Percentiles rank a stretch among this genome's conserved stretches.
These are phyloP conservation scores for Rotaria macrura DNA, from an alignment of 2,888 invertebrate genomes.

Conservation along the genomic window DNA sequence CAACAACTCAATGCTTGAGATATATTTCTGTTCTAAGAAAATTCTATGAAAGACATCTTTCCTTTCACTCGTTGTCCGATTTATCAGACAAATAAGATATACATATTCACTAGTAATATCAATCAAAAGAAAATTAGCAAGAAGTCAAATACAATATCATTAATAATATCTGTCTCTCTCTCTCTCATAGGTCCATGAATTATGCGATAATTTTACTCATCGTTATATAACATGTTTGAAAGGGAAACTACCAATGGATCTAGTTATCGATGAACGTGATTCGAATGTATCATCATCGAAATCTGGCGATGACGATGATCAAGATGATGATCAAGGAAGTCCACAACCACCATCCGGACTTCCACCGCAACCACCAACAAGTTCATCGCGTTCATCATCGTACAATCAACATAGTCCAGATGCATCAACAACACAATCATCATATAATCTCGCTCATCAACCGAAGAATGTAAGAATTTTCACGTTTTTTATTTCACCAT, in stretches of 20 bases:
- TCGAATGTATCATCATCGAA: slow-evolving; percentile 20
- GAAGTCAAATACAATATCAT: neutral
- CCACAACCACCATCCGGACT: slow-evolving; percentile 11
- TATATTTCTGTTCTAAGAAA: neutral
- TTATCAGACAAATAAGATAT: slow-evolving; percentile 6
- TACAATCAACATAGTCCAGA: slow-evolving; percentile 8
- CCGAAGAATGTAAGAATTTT: neutral
- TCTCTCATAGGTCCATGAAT: slow-evolving; percentile 82
- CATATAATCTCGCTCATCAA: neutral
- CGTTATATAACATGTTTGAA: slow-evolving; percentile 99
- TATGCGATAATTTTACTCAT: slow-evolving; percentile 99
- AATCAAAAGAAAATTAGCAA: neutral
- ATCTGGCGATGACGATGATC: slow-evolving; percentile 19
- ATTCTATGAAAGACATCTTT: neutral
- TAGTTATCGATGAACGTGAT: slow-evolving; percentile 87
- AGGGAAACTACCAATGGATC: slow-evolving; percentile 99
- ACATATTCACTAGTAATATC: neutral
- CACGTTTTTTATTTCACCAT: neutral
- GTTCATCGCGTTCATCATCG: slow-evolving; percentile 12
- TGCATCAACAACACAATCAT: neutral
- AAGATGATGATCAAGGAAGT: slow-evolving; percentile 5
- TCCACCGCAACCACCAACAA: neutral
- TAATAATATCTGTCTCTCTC: neutral
- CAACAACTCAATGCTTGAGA: neutral
- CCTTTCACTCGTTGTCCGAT: neutral